Conservation (phyloP, 2,113 vertebrate species). For the Neopipo cinnamomea region DNA sequence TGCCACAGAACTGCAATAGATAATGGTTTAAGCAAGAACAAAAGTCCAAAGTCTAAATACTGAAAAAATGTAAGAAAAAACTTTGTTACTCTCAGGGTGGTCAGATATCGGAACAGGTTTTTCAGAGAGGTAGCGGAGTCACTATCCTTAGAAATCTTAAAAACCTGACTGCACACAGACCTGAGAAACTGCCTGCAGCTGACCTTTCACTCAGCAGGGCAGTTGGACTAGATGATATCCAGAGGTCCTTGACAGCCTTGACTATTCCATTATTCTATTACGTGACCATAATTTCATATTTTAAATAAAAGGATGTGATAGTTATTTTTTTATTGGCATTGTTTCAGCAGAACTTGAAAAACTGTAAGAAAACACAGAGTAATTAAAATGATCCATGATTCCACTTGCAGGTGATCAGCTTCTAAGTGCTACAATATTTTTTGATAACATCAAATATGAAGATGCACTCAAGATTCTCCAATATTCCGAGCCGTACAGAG, state of each 20-base stretch:
- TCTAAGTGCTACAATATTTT: slow-evolving; percentile 93
- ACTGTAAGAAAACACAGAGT: background rate
- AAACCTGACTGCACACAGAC: background rate
- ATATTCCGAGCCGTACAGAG: slow-evolving; percentile 89
- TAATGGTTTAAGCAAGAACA: background rate
- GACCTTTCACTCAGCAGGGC: background rate
- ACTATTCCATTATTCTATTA: background rate
- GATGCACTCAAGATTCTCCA: slow-evolving; percentile 95
- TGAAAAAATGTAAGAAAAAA: background rate
- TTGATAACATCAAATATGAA: slow-evolving; percentile 91
- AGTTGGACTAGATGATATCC: background rate
- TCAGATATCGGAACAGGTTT: background rate
- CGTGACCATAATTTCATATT: background rate
- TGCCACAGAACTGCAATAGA: background rate
- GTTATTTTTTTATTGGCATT: background rate
- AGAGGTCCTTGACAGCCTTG: background rate
- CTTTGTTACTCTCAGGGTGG: background rate
- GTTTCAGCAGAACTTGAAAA: background rate
- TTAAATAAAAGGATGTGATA: background rate
- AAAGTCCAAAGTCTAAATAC: background rate
- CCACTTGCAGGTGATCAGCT: slow-evolving; percentile 88
- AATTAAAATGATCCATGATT: background rate
- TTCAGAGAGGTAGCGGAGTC: background rate
- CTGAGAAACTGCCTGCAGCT: background rate
- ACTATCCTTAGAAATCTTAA: background rate